These are phyloP conservation scores for Diarsia brunnea DNA, from an alignment of 2,888 invertebrate species.

Conservation along the genomic window DNA sequence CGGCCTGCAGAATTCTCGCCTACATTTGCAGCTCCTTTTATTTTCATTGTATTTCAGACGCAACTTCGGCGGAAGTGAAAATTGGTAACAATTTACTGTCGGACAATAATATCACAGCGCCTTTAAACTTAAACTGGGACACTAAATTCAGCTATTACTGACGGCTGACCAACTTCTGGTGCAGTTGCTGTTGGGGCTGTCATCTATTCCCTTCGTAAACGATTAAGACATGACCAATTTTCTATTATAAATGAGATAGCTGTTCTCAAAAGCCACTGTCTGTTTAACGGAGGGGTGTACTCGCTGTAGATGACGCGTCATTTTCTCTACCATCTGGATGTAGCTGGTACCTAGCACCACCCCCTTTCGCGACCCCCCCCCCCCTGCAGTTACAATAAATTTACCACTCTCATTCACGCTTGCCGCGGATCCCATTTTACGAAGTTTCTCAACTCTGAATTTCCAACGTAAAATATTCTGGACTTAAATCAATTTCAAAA, in stretches of 20 bases:
- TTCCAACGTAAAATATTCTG: constrained; percentile 44
- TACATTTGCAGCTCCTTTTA: constrained; percentile 16
- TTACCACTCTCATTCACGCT: constrained; percentile 61
- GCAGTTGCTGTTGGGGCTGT: constrained; percentile 18
- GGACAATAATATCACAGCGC: background rate
- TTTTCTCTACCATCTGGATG: constrained; percentile 55
- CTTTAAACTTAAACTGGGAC: constrained; percentile 26
- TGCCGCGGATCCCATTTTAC: constrained; percentile 53
- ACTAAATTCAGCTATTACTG: constrained; percentile 24
- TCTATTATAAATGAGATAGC: constrained; percentile 50
- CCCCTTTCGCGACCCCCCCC: background rate
- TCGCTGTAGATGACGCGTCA: constrained; percentile 56
- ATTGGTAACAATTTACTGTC: background rate
- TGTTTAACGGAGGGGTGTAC: constrained; percentile 60
- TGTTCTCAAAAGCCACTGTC: constrained; percentile 56
- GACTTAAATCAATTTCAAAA: constrained; percentile 50
- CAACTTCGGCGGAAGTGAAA: background rate
- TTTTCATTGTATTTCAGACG: constrained; percentile 1
- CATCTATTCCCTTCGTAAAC: constrained; percentile 31
- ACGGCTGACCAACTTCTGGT: constrained; percentile 16
- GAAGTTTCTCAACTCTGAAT: constrained; percentile 54
- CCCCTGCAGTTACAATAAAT: constrained; percentile 55
- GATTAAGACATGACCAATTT: constrained; percentile 26
- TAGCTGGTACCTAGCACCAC: constrained; percentile 13
- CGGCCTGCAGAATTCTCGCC: constrained; percentile 5